Conservation (phyloP, 2,888 invertebrate genomes). For the Pyrrhosoma nymphula region DNA sequence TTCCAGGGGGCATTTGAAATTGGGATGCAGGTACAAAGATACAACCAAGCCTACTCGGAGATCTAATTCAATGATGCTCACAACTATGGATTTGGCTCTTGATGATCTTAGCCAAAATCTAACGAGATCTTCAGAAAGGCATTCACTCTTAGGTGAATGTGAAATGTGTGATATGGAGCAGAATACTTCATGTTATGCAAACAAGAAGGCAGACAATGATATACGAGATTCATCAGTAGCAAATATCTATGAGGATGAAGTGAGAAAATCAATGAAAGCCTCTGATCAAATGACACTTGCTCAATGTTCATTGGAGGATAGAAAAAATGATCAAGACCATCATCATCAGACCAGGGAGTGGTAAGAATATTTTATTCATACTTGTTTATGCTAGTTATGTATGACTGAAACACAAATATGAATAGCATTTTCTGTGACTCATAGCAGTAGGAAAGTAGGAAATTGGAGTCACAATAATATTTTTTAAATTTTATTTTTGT, state of each 20-base stretch:
- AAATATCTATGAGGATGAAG: not conserved
- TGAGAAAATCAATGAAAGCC: not conserved
- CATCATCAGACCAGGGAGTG: not conserved
- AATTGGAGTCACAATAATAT: no score
- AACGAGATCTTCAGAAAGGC: not conserved
- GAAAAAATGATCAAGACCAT: not conserved
- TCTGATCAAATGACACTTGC: not conserved
- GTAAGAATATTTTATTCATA: not conserved
- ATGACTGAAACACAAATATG: not conserved
- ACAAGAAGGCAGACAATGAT: not conserved
- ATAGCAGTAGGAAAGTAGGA: no score
- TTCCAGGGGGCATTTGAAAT: not conserved
- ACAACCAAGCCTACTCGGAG: not conserved
- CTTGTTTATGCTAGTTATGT: not conserved
- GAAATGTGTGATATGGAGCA: slow-evolving; percentile 10
- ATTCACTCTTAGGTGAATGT: not conserved
- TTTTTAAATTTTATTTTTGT: no score
- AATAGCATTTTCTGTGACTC: no score
- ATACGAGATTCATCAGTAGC: not conserved
- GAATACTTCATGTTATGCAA: no score
- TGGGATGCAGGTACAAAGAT: not conserved
- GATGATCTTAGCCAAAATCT: not conserved
- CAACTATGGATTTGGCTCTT: not conserved
- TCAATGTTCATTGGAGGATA: not conserved
- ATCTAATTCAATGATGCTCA: not conserved